These are phyloP conservation scores for Linnaemya vulpina DNA, from an alignment of 2,888 invertebrate species.

Conservation along the genomic window DNA sequence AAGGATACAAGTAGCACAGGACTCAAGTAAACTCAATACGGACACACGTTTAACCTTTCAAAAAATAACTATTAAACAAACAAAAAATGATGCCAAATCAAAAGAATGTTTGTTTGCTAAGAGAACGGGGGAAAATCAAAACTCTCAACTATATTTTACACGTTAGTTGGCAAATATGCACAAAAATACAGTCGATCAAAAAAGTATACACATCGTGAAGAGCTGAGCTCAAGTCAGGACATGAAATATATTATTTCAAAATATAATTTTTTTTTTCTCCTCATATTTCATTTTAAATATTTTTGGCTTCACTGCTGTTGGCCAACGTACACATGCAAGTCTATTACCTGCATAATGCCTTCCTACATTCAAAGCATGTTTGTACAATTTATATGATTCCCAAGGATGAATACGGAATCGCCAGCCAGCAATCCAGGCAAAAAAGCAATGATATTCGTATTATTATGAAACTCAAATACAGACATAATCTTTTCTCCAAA, in stretches of 20 bases:
- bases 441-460: slow-evolving; percentile 45
- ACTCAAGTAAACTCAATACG: slow-evolving; percentile 32
- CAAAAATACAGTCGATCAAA: neutral
- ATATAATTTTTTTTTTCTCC: no score
- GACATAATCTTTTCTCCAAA: slow-evolving; percentile 45
- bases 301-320: neutral
- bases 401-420: slow-evolving; percentile 17
- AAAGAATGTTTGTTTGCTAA: slow-evolving; percentile 37
- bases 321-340: neutral
- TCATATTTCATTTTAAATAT: neutral
- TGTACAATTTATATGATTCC: slow-evolving; percentile 45
- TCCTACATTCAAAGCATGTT: slow-evolving; percentile 15
- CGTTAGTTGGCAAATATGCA: neutral
- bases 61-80: slow-evolving; percentile 32
- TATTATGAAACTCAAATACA: slow-evolving; percentile 61
- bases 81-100: neutral
- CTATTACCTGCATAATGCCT: neutral
- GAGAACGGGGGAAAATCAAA: slow-evolving; percentile 19
- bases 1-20: slow-evolving; percentile 4
- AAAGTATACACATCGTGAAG: neutral
- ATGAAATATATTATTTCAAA: neutral
- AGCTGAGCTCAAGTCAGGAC: neutral
- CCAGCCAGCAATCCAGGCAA: neutral
- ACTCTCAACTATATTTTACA: slow-evolving; percentile 30
- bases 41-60: slow-evolving; percentile 51